phyloP scores from a whole-genome alignment of 2,888 invertebrate species.

The Trichopria drosophilae region DNA sequence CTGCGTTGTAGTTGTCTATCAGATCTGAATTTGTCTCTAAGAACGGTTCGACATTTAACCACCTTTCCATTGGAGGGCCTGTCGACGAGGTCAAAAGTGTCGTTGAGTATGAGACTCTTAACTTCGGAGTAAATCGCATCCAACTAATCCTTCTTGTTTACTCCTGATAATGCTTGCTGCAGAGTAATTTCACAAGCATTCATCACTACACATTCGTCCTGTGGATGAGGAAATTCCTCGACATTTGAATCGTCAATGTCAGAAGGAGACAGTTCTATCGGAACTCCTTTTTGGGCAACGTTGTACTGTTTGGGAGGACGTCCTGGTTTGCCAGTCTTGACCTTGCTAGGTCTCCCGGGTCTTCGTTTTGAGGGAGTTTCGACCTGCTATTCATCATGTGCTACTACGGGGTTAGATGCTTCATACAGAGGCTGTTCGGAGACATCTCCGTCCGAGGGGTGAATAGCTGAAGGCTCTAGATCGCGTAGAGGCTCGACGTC shows the following conservation, averaged over 20 bases:
- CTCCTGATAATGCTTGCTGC: conserved; percentile 14
- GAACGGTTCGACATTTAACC: too few relatives aligned
- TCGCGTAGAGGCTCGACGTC: conserved; percentile 26
- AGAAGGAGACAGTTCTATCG: neutral
- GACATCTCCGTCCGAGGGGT: too few relatives aligned
- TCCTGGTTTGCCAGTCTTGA: neutral
- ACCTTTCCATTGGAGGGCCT: too few relatives aligned
- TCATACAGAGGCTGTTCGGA: neutral
- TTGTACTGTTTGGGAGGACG: conserved; percentile 12
- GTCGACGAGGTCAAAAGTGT: too few relatives aligned
- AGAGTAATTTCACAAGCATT: conserved; percentile 16
- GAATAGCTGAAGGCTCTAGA: neutral
- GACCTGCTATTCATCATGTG: too few relatives aligned
- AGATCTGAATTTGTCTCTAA: too few relatives aligned
- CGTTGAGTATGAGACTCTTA: too few relatives aligned
- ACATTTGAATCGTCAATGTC: neutral
- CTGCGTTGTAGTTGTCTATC: too few relatives aligned
- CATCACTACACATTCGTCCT: neutral
- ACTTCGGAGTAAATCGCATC: conserved; percentile 26
- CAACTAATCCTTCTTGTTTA: conserved; percentile 24
- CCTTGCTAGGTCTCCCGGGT: conserved; percentile 8
- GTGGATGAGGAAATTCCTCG: conserved; percentile 4
- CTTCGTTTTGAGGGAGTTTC: neutral
- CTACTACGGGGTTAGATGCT: too few relatives aligned
- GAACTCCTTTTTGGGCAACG: neutral